A percentile compares a stretch with the other conserved stretches of the same genome.
Evolutionary conservation across 2,888 invertebrate genomes (phyloP).

Genomic region (Cistogaster globosa): DNA sequence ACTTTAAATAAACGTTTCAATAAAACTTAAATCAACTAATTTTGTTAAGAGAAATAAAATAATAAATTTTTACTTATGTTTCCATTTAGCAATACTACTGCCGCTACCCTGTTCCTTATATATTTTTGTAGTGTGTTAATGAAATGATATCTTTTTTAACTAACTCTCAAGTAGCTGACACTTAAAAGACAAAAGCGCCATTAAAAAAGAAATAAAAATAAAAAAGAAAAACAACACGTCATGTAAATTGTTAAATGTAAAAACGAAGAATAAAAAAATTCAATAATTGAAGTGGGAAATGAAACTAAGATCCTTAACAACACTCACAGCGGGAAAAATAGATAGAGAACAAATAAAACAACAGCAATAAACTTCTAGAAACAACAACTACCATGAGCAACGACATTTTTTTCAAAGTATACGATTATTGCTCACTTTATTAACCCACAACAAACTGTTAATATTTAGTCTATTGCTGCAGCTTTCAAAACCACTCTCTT

Average conservation of each 20-base stretch:
- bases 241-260: slow-evolving; percentile 60
- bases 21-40: no score
- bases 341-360: not conserved
- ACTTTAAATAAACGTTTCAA: no score
- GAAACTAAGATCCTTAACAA: slow-evolving; percentile 53
- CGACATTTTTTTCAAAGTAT: slow-evolving; percentile 8
- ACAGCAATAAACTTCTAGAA: slow-evolving; percentile 10
- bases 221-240: slow-evolving; percentile 52
- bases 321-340: slow-evolving; percentile 36
- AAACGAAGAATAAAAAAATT: slow-evolving; percentile 42
- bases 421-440: slow-evolving; percentile 44
- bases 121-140: slow-evolving; percentile 35
- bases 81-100: not conserved
- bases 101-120: not conserved
- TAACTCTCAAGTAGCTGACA: slow-evolving; percentile 48
- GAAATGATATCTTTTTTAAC: slow-evolving; percentile 36
- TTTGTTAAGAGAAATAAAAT: no score
- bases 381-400: not conserved
- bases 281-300: slow-evolving; percentile 70
- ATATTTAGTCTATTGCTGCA: slow-evolving; percentile 13
- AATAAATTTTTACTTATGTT: no score
- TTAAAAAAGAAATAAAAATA: not conserved
- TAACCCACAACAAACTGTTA: slow-evolving; percentile 47
- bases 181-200: slow-evolving; percentile 36
- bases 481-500: slow-evolving; percentile 16